These are phyloP conservation scores for Pagrus major DNA, from an alignment of 2,113 vertebrate species.

Conservation along the genomic window DNA sequence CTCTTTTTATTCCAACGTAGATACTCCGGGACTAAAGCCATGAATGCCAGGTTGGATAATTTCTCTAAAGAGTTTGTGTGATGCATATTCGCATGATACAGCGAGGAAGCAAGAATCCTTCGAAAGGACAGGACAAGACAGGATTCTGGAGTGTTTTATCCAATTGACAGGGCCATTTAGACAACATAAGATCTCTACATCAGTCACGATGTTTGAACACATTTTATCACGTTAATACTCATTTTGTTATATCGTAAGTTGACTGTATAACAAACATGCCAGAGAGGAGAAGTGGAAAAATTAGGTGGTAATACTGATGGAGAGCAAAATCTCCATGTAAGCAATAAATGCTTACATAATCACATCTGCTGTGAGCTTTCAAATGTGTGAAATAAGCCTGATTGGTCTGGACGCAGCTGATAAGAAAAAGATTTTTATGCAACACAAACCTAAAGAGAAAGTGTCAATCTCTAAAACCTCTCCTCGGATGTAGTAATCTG, in stretches of 20 bases:
- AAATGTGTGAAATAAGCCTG: conserved; percentile 67
- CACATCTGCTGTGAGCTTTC: conserved; percentile 62
- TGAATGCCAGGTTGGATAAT: conserved; percentile 9
- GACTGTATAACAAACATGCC: not conserved
- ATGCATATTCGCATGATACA: conserved; percentile 30
- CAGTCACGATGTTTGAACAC: conserved; percentile 15
- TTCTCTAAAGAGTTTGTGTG: conserved; percentile 6
- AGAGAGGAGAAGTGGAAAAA: conserved; percentile 20
- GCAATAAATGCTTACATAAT: conserved; percentile 75
- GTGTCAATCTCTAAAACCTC: conserved; percentile 32
- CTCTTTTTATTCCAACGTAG: conserved; percentile 11
- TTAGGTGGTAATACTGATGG: conserved; percentile 13
- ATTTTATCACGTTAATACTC: not conserved
- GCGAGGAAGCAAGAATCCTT: conserved; percentile 12
- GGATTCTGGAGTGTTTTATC: conserved; percentile 11
- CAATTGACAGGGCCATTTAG: not conserved
- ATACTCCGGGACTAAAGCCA: not conserved
- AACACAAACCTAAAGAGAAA: conserved; percentile 21
- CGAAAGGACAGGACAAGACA: conserved; percentile 10
- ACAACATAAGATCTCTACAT: conserved; percentile 12
- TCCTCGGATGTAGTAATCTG: conserved; percentile 53
- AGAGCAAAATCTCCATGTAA: conserved; percentile 53
- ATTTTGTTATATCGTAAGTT: not conserved
- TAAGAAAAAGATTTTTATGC: conserved; percentile 35
- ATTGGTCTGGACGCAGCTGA: conserved; percentile 48